Base-by-base conservation (phyloP, 2,113 vertebrate genomes). In the Prietella phreatophila region DNA sequence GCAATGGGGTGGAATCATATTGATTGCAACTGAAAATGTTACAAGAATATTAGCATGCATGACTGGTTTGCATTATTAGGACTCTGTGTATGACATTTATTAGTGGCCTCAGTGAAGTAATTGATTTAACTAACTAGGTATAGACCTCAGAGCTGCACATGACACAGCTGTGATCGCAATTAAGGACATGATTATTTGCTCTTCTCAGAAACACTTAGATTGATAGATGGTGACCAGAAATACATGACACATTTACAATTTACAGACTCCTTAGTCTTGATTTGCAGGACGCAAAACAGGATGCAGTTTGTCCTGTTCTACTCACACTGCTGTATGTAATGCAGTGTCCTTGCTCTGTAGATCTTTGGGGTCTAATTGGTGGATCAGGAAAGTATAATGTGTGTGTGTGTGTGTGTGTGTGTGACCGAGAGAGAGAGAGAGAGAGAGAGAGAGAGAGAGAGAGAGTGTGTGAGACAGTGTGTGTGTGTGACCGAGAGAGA, bases 111-210 rank as follows among this genome's bases (percentile, higher is more conserved):
- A 14, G 80, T 82, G 56, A 82, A 5, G 22, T 82, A 39, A 82
- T 82, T 61, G 56, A 58, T n/a, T 81, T 81, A 81, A 81, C n/a
- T 81, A 81, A 58, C 79, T 53, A 30, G 76, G 27, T 80, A 81
- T 33, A 50, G 75, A 50, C 11, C 42, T 79, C 50, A 82, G 55
- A 82, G 80, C 30, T 60, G 33, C 33, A 82, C 53, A 61, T 0
- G 80, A 39, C 56, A 82, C 56, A 82, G 56, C 33, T 82, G 80
- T 39, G 80, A 82, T 60, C 30, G 10, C 61, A 82, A 82, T 82
- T 82, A 82, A 11, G 80, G 80, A 82, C 61, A 82, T 22, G 56
- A 82, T 82, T 82, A 61, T 82, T 82, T 82, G 80, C 30, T 82
- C 79, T 82, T 60, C 80, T 82, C 80, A 82, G 80, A 82, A 22